Conservation (phyloP, 1,140 invertebrate species). For the Ladona fulva region DNA sequence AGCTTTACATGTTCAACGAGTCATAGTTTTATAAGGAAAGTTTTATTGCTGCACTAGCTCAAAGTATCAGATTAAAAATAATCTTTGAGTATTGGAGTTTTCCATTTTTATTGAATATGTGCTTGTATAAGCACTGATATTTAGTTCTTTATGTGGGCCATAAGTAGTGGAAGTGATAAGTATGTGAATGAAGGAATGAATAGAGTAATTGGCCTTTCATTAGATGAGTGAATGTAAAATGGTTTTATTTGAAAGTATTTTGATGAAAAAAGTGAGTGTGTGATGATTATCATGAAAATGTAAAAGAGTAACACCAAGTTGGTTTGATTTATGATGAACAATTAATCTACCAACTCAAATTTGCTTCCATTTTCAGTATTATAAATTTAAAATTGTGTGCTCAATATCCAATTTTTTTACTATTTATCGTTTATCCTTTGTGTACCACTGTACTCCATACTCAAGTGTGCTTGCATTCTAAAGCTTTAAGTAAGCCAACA, state of each 20-base stretch:
- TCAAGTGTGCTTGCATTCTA: background rate
- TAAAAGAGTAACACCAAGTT: background rate
- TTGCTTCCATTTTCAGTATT: constrained; percentile 10
- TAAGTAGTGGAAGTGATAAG: background rate
- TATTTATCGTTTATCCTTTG: constrained; percentile 6
- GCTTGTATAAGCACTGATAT: background rate
- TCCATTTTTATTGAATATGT: background rate
- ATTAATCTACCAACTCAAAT: background rate
- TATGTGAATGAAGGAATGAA: background rate
- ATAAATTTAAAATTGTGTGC: background rate
- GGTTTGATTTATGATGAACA: background rate
- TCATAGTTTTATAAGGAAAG: constrained; percentile 10
- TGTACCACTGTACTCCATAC: background rate
- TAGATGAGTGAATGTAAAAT: background rate
- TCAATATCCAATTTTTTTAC: constrained; percentile 3
- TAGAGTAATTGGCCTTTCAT: background rate
- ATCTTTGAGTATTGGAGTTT: background rate
- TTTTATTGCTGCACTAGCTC: constrained; percentile 5
- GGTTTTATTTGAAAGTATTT: background rate
- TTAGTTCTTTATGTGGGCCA: background rate
- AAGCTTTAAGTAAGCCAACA: background rate
- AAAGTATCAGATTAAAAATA: background rate
- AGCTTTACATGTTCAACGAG: constrained; percentile 5
- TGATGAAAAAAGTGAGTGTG: background rate
- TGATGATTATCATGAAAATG: too few species aligned